phyloP scores from a whole-genome alignment of 1,140 invertebrate species.

The Lucilia cuprina region DNA sequence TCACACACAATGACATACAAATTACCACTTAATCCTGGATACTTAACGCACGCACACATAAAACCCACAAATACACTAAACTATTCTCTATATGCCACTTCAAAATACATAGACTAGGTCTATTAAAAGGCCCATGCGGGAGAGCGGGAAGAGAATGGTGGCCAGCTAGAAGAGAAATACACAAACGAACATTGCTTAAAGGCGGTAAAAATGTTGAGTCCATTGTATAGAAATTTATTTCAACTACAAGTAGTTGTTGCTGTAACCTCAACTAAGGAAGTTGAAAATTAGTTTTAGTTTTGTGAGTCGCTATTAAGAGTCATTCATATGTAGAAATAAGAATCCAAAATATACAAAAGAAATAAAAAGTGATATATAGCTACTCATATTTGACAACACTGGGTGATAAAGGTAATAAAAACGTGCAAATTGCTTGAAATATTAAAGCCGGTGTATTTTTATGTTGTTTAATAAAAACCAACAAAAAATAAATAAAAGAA shows the following conservation, averaged over 20 bases:
- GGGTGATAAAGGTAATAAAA: not conserved
- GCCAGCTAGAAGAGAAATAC: not conserved
- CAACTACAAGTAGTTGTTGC: not conserved
- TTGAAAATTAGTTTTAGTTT: not conserved
- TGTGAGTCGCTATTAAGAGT: not conserved
- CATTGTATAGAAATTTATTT: not conserved
- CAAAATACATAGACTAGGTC: too few relatives aligned
- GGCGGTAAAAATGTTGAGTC: not conserved
- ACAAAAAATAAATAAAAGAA: too few relatives aligned
- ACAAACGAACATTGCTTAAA: not conserved
- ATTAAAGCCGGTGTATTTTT: too few relatives aligned
- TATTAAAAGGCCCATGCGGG: not conserved
- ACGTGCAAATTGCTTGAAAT: not conserved
- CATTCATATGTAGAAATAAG: too few relatives aligned
- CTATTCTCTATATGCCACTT: not conserved
- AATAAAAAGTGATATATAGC: too few relatives aligned
- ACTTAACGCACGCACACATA: not conserved
- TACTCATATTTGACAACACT: not conserved
- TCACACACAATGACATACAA: not conserved
- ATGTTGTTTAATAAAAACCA: too few relatives aligned
- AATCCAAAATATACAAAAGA: too few relatives aligned
- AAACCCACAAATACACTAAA: not conserved
- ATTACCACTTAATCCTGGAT: constrained; percentile 9
- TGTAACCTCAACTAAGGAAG: not conserved
- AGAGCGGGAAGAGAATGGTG: not conserved